phyloP scores from a whole-genome alignment of 2,888 invertebrate genomes.

The Rapana venosa region DNA sequence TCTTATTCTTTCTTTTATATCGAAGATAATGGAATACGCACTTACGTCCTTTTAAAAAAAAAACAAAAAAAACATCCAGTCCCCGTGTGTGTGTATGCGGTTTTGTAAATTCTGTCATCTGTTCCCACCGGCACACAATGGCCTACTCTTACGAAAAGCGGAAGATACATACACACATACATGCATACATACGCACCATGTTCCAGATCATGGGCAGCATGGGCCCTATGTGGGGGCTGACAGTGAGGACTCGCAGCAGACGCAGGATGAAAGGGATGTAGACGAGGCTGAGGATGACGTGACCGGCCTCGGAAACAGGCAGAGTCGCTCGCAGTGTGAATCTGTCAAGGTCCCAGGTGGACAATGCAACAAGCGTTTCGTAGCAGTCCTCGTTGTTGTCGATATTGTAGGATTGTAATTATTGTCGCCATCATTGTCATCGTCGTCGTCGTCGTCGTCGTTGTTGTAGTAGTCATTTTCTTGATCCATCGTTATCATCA shows the following conservation, averaged over 20 bases:
- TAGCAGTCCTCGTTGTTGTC: too few relatives aligned
- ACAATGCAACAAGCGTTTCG: not conserved
- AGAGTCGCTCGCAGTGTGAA: not conserved
- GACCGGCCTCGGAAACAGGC: not conserved
- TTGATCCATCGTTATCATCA: slow-evolving; percentile 38
- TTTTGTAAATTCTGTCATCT: too few relatives aligned
- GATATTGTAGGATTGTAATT: too few relatives aligned
- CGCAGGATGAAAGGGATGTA: slow-evolving; percentile 7
- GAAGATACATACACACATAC: not conserved
- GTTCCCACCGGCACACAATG: not conserved
- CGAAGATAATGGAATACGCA: too few relatives aligned
- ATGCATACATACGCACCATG: slow-evolving; percentile 1
- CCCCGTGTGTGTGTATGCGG: too few relatives aligned
- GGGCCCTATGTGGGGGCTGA: not conserved
- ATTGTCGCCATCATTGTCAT: too few relatives aligned
- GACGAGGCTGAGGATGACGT: too few relatives aligned
- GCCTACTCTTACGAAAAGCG: not conserved
- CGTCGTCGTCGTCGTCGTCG: slow-evolving; percentile 1
- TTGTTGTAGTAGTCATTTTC: too few relatives aligned
- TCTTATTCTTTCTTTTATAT: too few relatives aligned
- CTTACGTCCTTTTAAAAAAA: too few relatives aligned
- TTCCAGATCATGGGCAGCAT: slow-evolving; percentile 37
- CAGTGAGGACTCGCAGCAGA: not conserved
- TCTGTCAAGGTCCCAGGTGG: not conserved
- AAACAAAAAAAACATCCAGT: too few relatives aligned